phyloP scores from a whole-genome alignment of 1,140 invertebrate genomes.

The Drosophila kurseongensis region DNA sequence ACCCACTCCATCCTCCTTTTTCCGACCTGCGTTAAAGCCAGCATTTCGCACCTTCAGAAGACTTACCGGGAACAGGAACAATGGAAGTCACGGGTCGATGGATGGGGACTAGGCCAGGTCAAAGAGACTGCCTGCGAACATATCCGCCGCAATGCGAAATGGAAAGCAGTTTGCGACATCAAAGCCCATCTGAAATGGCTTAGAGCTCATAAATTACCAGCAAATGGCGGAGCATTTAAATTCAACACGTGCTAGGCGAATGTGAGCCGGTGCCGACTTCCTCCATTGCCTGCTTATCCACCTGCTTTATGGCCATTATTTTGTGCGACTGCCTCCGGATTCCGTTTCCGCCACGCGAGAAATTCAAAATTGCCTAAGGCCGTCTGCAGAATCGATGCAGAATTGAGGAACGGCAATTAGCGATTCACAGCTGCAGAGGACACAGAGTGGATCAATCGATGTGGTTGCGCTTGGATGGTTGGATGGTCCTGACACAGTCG shows the following conservation, averaged over 20 bases:
- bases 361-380: conserved; percentile 9
- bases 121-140: conserved; percentile 13
- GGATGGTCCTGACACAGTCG: not conserved
- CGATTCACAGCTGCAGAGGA: not conserved
- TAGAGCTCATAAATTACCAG: conserved; percentile 34
- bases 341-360: conserved; percentile 9
- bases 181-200: conserved; percentile 26
- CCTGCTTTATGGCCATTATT: conserved; percentile 1
- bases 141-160: not conserved
- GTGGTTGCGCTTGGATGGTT: not conserved
- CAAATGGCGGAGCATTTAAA: conserved; percentile 26
- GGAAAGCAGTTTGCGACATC: conserved; percentile 24
- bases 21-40: not conserved
- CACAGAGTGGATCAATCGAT: not conserved
- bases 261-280: not conserved
- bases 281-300: not conserved
- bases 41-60: not conserved
- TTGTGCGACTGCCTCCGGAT: not conserved
- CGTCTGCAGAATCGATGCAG: conserved; percentile 3
- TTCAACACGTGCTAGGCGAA: not conserved
- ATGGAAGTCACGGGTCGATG: conserved; percentile 18
- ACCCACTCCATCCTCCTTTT: not conserved
- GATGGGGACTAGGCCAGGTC: conserved; percentile 13
- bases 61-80: conserved; percentile 3
- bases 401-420: conserved; percentile 29